Evolutionary conservation across 2,113 vertebrate species (phyloP), one percentile per base, ranked within the genome.

Genomic region (Cheilinus undulatus): DNA sequence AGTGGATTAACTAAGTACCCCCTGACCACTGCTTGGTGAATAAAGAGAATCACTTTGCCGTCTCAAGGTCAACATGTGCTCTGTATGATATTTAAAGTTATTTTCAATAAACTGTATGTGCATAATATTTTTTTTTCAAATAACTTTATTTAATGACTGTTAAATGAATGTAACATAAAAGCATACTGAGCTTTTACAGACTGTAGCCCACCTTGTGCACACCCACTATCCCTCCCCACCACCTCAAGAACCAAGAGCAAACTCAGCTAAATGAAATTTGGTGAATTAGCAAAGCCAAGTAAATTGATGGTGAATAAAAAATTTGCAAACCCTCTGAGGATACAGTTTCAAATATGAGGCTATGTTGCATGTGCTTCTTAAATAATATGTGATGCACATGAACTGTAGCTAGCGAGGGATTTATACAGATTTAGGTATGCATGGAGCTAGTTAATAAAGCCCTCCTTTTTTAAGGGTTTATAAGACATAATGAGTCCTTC

Each of bases 401-500:
- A 78, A 40, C 23, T 40, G 38, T 63, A 68, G 57, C 2, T 40
- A 52, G 19, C 63, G 17, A 26, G 45, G 9, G 70, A 62, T 40
- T 48, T 57, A 58, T 74, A 73, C 42, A 61, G 26, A 48, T 69
- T 74, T 32, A 79, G 75, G 28, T 24, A 69, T 73, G 72, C 70
- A 76, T 49, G 4, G 20, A 68, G 51, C 12, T 5, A 73, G 74
- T 63, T 88, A 86, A 82, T 73, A 74, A 49, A 74, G 60, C 72
- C 83, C 78, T 28, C 19, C 60, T 65, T 63, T 54, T 49, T 19
- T 19, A 9, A 59, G 40, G 13, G 73, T 86, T 72, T 68, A 66
- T 73, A 48, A 63, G 66, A 78, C 76, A 73, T 83, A 88, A 90
- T 83, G 78, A 88, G 76, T 67, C 17, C 34, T 51, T 72, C 80